Conservation (phyloP, 2,888 invertebrate genomes). For the Lasioglossum lativentre region DNA sequence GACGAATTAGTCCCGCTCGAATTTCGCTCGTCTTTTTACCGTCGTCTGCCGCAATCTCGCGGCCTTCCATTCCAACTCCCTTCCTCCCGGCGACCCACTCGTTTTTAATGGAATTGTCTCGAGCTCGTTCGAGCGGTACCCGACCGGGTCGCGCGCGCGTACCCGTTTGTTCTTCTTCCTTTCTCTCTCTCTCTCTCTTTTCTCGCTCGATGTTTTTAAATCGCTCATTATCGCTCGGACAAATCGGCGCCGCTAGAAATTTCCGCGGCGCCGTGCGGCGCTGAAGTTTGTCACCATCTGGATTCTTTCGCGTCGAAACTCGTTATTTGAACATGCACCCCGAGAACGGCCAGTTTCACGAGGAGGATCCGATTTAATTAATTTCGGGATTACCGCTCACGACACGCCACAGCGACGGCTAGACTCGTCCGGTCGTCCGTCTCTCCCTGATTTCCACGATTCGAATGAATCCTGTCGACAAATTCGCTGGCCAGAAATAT, state of each 20-base stretch:
- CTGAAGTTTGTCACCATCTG: no score
- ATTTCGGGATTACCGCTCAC: slow-evolving; percentile 49
- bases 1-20: slow-evolving; percentile 64
- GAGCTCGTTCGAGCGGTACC: slow-evolving; percentile 31
- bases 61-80: slow-evolving; percentile 5
- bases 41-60: slow-evolving; percentile 49
- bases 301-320: slow-evolving; percentile 21
- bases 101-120: slow-evolving; percentile 55
- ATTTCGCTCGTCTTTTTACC: slow-evolving; percentile 48
- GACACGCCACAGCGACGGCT: neutral
- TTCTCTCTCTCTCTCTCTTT: neutral
- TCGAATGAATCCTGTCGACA: slow-evolving; percentile 20
- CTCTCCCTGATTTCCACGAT: slow-evolving; percentile 1
- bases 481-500: slow-evolving; percentile 9
- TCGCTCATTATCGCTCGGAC: slow-evolving; percentile 67
- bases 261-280: neutral
- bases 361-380: slow-evolving; percentile 49
- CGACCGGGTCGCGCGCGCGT: neutral
- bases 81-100: neutral
- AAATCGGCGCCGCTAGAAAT: slow-evolving; percentile 58
- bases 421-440: neutral
- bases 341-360: slow-evolving; percentile 32
- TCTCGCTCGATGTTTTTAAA: slow-evolving; percentile 65
- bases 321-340: neutral
- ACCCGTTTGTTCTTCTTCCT: neutral